Conservation (phyloP, 2,113 vertebrate species). For the Manacus vitellinus region DNA sequence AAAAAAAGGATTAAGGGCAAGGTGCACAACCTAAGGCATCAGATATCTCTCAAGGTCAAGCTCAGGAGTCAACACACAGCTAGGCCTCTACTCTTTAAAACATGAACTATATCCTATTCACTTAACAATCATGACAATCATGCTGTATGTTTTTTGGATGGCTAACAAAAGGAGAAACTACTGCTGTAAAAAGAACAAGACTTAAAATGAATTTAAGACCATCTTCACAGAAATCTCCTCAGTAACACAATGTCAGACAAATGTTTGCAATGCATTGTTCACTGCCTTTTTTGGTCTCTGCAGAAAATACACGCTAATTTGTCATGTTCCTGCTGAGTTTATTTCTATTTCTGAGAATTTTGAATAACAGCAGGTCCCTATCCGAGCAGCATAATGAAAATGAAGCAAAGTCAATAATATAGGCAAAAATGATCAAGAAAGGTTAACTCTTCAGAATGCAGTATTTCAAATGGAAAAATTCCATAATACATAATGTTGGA, state of each 20-base stretch:
- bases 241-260: conserved; percentile 13
- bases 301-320: conserved; percentile 24
- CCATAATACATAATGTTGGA: background rate
- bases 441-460: background rate
- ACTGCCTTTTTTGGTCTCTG: conserved; percentile 27
- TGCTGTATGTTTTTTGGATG: background rate
- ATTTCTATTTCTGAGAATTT: conserved; percentile 56
- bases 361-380: conserved; percentile 26
- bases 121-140: background rate
- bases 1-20: background rate
- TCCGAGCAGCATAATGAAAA: background rate
- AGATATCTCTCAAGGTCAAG: background rate
- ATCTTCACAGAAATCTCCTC: conserved; percentile 15
- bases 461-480: background rate
- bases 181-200: conserved; percentile 21
- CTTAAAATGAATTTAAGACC: background rate
- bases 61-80: background rate
- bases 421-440: background rate
- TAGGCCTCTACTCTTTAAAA: background rate
- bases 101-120: background rate
- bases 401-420: background rate
- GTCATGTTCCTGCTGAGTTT: conserved; percentile 6
- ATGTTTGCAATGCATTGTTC: background rate
- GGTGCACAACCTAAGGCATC: background rate
- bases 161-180: conserved; percentile 8